phyloP scores from a whole-genome alignment of 2,888 invertebrate species.

The Axea sp. region DNA sequence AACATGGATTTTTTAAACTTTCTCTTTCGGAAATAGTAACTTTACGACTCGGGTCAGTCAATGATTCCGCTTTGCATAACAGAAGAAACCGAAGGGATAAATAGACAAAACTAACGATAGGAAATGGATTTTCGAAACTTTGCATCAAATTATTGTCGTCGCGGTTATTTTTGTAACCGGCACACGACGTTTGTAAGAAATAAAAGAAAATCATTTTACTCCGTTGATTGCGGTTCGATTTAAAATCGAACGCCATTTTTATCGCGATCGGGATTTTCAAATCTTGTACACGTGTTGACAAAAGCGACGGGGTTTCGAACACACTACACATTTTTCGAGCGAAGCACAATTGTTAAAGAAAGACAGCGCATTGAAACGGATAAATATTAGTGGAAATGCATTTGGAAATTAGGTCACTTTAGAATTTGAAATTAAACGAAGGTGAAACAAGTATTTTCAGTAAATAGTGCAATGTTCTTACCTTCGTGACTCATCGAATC shows the following conservation, averaged over 20 bases:
- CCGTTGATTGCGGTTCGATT: constrained; percentile 51
- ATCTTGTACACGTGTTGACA: constrained; percentile 50
- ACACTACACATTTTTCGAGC: constrained; percentile 33
- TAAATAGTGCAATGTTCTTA: too few relatives aligned
- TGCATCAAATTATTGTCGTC: constrained; percentile 39
- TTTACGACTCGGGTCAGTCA: constrained; percentile 8
- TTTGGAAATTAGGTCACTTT: constrained; percentile 21
- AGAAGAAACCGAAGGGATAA: not conserved
- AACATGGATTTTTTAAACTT: constrained; percentile 8
- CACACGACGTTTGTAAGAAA: constrained; percentile 43
- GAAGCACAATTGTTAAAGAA: constrained; percentile 2
- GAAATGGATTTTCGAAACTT: constrained; percentile 36
- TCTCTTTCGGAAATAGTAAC: constrained; percentile 30
- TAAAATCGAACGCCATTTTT: constrained; percentile 54
- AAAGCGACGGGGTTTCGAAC: constrained; percentile 27
- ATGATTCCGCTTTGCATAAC: constrained; percentile 11
- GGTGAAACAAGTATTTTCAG: too few relatives aligned
- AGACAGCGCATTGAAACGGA: constrained; percentile 5
- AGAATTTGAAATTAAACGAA: too few relatives aligned
- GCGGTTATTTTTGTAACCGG: constrained; percentile 52
- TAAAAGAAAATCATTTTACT: constrained; percentile 48
- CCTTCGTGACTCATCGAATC: too few relatives aligned
- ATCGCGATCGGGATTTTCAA: constrained; percentile 41
- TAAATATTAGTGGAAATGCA: not conserved
- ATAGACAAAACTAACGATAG: constrained; percentile 11